Percentiles rank a stretch among this genome's conserved stretches.
These are phyloP conservation scores for Parauchenoglanis ngamensis DNA, from an alignment of 2,797 vertebrate genomes.

Conservation along the genomic window DNA sequence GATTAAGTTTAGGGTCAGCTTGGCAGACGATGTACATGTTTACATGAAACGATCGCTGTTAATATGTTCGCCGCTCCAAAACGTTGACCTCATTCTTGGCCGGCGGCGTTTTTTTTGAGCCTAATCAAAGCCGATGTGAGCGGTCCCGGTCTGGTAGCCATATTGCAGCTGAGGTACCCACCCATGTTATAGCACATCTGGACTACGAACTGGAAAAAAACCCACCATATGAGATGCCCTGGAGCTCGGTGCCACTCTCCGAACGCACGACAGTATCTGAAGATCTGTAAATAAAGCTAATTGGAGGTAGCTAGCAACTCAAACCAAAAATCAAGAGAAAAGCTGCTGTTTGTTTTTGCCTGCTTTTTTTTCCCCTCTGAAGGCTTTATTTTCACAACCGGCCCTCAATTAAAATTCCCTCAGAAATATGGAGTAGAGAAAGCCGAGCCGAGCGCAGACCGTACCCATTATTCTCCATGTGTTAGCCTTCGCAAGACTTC, in stretches of 20 bases:
- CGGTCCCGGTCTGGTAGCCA: conserved; percentile 52
- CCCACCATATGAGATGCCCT: conserved; percentile 45
- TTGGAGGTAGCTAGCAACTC: conserved; percentile 25
- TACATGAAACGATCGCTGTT: conserved; percentile 51
- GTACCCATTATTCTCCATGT: conserved; percentile 53
- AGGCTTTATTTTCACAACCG: conserved; percentile 51
- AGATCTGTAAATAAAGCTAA: conserved; percentile 17
- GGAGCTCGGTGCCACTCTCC: conserved; percentile 4
- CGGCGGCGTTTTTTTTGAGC: conserved; percentile 50
- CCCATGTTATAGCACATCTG: conserved; percentile 53
- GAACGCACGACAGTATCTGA: neutral
- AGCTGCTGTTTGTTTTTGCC: conserved; percentile 18
- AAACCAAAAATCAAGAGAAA: neutral
- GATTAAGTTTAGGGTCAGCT: conserved; percentile 54
- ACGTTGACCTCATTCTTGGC: conserved; percentile 59
- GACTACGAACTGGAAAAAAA: conserved; percentile 12
- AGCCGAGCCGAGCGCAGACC: conserved; percentile 44
- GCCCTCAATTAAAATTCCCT: conserved; percentile 47
- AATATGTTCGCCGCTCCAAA: conserved; percentile 53
- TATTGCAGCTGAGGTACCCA: conserved; percentile 46
- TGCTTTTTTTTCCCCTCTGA: neutral
- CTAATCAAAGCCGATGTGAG: conserved; percentile 55
- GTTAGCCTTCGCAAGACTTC: conserved; percentile 55
- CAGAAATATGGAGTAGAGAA: conserved; percentile 38
- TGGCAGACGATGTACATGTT: conserved; percentile 53